phyloP scores from a whole-genome alignment of 2,113 vertebrate species.

The Cottus gobio region DNA sequence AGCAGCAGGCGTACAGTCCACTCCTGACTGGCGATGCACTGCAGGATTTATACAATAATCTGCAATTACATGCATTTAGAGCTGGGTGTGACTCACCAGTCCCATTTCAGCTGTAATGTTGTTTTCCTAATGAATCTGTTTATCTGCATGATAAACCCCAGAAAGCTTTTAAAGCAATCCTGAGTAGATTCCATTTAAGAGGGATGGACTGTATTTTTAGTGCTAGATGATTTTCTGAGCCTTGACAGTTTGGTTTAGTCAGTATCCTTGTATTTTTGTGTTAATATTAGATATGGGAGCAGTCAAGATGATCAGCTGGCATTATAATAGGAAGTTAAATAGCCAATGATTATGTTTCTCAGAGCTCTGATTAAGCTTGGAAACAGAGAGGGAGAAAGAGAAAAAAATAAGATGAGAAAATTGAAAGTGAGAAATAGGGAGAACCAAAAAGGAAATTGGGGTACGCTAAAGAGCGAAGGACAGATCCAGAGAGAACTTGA shows the following conservation, averaged over 20 bases:
- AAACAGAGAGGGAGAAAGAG: constrained; percentile 43
- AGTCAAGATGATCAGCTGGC: constrained; percentile 39
- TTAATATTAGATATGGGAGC: constrained; percentile 31
- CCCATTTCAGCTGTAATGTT: constrained; percentile 36
- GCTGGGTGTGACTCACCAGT: constrained; percentile 48
- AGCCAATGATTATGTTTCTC: constrained; percentile 15
- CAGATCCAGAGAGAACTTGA: constrained; percentile 41
- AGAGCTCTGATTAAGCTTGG: constrained; percentile 44
- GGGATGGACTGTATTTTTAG: constrained; percentile 59
- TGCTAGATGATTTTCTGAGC: constrained; percentile 41
- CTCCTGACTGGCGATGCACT: constrained; percentile 56
- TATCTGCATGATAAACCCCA: constrained; percentile 50
- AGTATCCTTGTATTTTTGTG: neutral
- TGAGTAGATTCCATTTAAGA: constrained; percentile 35
- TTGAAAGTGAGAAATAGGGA: constrained; percentile 29
- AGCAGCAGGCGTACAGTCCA: constrained; percentile 58
- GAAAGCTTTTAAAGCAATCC: constrained; percentile 62
- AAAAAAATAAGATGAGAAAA: constrained; percentile 43
- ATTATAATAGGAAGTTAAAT: constrained; percentile 20
- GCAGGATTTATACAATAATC: constrained; percentile 52
- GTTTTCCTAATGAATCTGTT: constrained; percentile 52
- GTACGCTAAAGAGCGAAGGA: constrained; percentile 23
- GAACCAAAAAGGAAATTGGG: constrained; percentile 38
- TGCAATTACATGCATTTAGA: constrained; percentile 60
- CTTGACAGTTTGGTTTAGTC: constrained; percentile 21